Base-by-base conservation (phyloP, 64 coral and sea anemone genomes). In the Anthopleura sola region DNA sequence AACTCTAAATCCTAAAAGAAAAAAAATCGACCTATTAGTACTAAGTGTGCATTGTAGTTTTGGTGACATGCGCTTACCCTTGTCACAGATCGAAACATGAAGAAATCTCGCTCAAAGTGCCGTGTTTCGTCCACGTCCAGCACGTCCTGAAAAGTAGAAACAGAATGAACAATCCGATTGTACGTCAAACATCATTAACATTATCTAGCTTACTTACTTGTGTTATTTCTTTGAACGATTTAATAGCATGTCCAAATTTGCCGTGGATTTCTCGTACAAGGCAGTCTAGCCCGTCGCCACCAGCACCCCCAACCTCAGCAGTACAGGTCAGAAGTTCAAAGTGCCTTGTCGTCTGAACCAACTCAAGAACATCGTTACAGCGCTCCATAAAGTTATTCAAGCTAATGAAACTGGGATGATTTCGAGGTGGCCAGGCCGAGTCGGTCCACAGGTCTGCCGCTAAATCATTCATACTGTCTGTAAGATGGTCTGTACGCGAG, bases 291-390 rank as follows among this genome's bases (percentile, higher is more conserved):
- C 93, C 87, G 15, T 94, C 85, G 3, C 97, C 97, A 4, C 97
- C 97, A 55, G 97, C 97, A n/a, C 97, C 97, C 24, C 97, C 97
- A 6, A 99, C 90, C 46, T 99, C 75, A 34, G 92, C 92, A 57
- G 97, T 76, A 50, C 90, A 94, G 26, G 90, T 94, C 29, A 99
- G 77, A 82, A 90, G 60, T 90, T 99, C 90, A 85, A 99, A 99
- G 68, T 99, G 97, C n/a, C 90, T 94, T 37, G 97, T 99, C 19
- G 97, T 99, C 80, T 99, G 97, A 82, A 99, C 97, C 40, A 99
- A 89, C 69, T 99, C 97, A 71, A 99, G 87, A n/a, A 99, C 97
- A 87, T 99, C 97, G 54, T 99, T 99, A 60, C 97, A 99, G 28
- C 97, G 83, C 60, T 99, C 97, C 97, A 99, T 99, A 76, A 99